Evolutionary conservation across 2,888 invertebrate species (phyloP), one percentile per base, ranked within the genome.

Genomic region (Troglohyphantes excavatus): DNA sequence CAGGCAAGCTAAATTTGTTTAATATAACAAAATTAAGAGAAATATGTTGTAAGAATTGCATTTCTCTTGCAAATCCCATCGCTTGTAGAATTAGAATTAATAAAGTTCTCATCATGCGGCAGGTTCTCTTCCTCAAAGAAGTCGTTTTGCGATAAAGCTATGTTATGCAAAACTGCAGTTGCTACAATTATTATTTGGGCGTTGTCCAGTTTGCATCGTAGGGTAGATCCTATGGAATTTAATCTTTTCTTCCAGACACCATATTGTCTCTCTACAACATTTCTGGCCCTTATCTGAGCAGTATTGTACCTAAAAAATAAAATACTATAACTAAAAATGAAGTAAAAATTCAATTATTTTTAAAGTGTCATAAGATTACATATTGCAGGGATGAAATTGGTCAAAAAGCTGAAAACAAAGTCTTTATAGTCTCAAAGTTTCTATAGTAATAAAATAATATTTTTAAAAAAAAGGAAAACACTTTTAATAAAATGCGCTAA

Each of bases 251-350:
- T 75, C 75, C 75, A 75, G 5, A 75, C 53, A 2, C 53, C 75
- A 46, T 75, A 75, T 23, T 75, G 75, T 13, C 75, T 75, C 43
- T 75, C 75, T 13, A 46, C 75, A 21, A 53, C 53, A 53, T 75
- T 75, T 17, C 75, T 43, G 23, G 23, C 75, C 17, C 21, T 17
- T 9, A 27, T 53, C 3, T 53, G 75, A 19, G 75, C 75, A n/a
- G 27, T n/a, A 23, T 75, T 75, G 13, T 53, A 75, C 46, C 75
- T 75, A 39, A 9, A 65, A 65, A 2, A 65, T 19, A 65, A 23
- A 23, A 26, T 5, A 65, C 17, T 17, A 26, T 17, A 65, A 65
- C 5, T 11, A 0, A 65, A 13, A 65, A 13, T 13, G 3, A 61
- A 61, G 23, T 23, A 61, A n/a, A 6, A 61, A 61, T 19, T 61